phyloP scores from a whole-genome alignment of 2,888 invertebrate genomes.

The Idaea dimidiata region DNA sequence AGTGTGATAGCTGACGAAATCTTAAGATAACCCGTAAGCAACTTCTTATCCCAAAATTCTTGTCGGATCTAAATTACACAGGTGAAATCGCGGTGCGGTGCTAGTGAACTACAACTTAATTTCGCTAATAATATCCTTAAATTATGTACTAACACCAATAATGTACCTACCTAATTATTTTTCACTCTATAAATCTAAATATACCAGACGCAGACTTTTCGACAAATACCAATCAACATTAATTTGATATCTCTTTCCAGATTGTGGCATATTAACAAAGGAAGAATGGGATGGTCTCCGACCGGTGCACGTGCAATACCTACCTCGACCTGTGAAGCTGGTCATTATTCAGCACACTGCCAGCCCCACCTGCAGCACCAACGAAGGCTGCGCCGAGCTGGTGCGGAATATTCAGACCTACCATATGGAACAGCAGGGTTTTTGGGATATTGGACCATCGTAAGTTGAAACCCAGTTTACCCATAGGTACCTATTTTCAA shows the following conservation, averaged over 20 bases:
- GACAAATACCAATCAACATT: background rate
- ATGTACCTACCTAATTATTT: too few species aligned
- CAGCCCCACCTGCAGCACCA: conserved; percentile 64
- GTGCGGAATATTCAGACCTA: conserved; percentile 74
- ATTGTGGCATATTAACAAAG: conserved; percentile 70
- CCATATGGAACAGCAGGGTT: conserved; percentile 72
- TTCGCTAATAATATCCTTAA: too few species aligned
- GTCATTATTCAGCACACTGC: conserved; percentile 82
- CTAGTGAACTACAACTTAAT: too few species aligned
- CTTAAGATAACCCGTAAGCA: too few species aligned
- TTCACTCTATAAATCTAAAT: too few species aligned
- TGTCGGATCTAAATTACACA: too few species aligned
- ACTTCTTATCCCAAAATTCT: too few species aligned
- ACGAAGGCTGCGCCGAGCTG: conserved; percentile 60
- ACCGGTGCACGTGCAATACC: conserved; percentile 74
- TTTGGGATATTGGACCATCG: conserved; percentile 80
- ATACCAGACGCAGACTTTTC: background rate
- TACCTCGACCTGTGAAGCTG: conserved; percentile 77
- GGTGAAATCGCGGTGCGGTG: too few species aligned
- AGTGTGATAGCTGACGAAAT: too few species aligned
- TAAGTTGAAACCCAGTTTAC: too few species aligned
- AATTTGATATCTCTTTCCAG: conserved; percentile 11
- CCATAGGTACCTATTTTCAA: too few species aligned
- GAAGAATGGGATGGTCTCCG: conserved; percentile 81
- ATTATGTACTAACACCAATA: too few species aligned